phyloP scores from a whole-genome alignment of 1,140 invertebrate species.

The Nylanderia fulva region DNA sequence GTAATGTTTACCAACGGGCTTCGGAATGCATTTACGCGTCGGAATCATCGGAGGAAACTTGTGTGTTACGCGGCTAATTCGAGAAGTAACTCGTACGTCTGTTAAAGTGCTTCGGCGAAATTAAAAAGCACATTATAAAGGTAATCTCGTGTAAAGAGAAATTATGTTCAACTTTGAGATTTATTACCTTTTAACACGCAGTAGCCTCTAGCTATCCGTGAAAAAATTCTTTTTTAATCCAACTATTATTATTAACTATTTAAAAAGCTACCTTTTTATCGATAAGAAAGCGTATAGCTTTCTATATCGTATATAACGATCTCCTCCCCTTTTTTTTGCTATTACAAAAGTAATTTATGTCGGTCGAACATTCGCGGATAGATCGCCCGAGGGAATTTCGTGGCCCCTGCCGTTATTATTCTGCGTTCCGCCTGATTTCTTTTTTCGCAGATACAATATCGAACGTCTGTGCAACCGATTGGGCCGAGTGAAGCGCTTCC shows the following conservation, averaged over 20 bases:
- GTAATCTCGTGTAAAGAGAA: not conserved
- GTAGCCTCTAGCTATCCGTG: not conserved
- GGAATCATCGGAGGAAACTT: conserved; percentile 8
- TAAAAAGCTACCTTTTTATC: not conserved
- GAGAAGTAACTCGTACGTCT: not conserved
- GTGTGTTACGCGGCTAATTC: conserved; percentile 13
- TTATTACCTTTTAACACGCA: not conserved
- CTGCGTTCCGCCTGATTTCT: conserved; percentile 2
- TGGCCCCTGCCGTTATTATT: conserved; percentile 31
- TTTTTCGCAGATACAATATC: conserved; percentile 88
- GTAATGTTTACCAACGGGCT: conserved; percentile 31
- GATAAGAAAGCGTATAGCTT: not conserved
- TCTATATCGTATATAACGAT: not conserved
- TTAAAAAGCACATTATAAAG: not conserved
- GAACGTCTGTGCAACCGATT: conserved; percentile 89
- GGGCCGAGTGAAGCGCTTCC: conserved; percentile 86
- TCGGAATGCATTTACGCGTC: not conserved
- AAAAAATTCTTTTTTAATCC: not conserved
- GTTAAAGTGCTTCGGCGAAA: not conserved
- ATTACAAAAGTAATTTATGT: not conserved
- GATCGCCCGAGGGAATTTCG: conserved; percentile 22
- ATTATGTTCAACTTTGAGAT: not conserved
- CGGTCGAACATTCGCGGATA: not conserved
- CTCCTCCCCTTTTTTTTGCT: not conserved
- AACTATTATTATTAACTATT: not conserved